Evolutionary conservation across 2,888 invertebrate species (phyloP), one percentile per base, ranked within the genome.

Genomic region (Bedellia somnulentella): DNA sequence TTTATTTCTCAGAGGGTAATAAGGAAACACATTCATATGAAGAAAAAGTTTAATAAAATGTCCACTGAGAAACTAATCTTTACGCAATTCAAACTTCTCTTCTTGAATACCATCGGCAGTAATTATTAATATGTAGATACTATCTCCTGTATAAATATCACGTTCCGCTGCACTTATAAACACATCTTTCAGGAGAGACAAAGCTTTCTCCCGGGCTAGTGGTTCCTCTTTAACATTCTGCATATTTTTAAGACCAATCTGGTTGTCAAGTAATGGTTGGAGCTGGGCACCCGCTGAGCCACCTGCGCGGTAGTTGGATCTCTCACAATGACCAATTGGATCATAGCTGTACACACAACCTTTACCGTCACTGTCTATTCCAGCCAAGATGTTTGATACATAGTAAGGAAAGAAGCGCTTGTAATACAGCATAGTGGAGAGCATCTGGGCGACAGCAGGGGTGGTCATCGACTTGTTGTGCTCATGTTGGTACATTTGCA

Each of bases 361-460:
- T 54, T 91, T 89, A 3, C 96, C 98, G 37, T 96, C 86, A 16
- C 83, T 83, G 66, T 98, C 96, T 31, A 99, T 57, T 0, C 99
- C 99, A 29, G 92, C 98, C 31, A 99, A 68, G 27, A 98, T 84
- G 54, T 96, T 97, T 15, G 93, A 91, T 13, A 97, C 89, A 54
- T 97, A 99, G 61, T 97, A 98, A 0, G 99, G 99, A 67, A 99
- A 99, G 70, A 99, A 99, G 33, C 99, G 83, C 47, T 93, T 91
- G 59, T 94, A 90, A 57, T 99, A 99, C 44, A 99, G 78, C 79
- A 95, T 87, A 3, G 93, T 95, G 1, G 97, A 92, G 10, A 99
- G 68, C 90, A 99, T 90, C 64, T 98, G 96, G 3, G 98, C 94
- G 3, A 92, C 83, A 2, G 97, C 96, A 30, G 89, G 85, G 0